These are phyloP conservation scores for Parochlus steinenii DNA, from an alignment of 2,888 invertebrate genomes.

Conservation along the genomic window DNA sequence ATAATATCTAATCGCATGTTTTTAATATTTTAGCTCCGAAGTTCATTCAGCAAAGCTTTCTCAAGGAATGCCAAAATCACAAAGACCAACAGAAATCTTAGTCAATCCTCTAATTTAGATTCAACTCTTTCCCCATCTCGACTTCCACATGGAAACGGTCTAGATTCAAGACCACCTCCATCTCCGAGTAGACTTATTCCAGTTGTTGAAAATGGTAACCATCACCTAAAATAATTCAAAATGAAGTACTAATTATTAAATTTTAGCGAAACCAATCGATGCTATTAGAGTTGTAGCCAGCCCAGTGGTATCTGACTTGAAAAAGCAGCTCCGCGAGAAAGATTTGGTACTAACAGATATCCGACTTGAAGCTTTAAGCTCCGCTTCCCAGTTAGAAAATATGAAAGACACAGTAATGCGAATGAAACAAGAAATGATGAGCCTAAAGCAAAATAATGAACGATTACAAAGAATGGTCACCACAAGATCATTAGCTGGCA, in stretches of 20 bases:
- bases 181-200: conserved; percentile 7
- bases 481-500: conserved; percentile 43
- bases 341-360: conserved; percentile 94
- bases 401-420: conserved; percentile 92
- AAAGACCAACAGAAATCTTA: conserved; percentile 37
- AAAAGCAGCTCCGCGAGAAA: conserved; percentile 86
- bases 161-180: conserved; percentile 8
- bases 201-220: conserved; percentile 25
- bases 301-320: conserved; percentile 58
- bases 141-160: too few species aligned
- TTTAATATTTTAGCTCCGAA: conserved; percentile 48
- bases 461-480: conserved; percentile 76
- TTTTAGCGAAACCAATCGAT: conserved; percentile 30
- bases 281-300: conserved; percentile 27
- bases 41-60: conserved; percentile 96
- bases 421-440: conserved; percentile 96
- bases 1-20: conserved; percentile 13
- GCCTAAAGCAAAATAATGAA: conserved; percentile 92
- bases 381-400: conserved; percentile 92
- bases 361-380: conserved; percentile 85
- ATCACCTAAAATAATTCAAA: background rate
- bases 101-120: conserved; percentile 16
- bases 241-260: too few species aligned
- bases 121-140: conserved; percentile 35
- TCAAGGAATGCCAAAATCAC: conserved; percentile 67